Percentiles rank a stretch among this genome's conserved stretches.
These are phyloP conservation scores for Rhineura floridana DNA, from an alignment of 2,113 vertebrate species.

Conservation along the genomic window DNA sequence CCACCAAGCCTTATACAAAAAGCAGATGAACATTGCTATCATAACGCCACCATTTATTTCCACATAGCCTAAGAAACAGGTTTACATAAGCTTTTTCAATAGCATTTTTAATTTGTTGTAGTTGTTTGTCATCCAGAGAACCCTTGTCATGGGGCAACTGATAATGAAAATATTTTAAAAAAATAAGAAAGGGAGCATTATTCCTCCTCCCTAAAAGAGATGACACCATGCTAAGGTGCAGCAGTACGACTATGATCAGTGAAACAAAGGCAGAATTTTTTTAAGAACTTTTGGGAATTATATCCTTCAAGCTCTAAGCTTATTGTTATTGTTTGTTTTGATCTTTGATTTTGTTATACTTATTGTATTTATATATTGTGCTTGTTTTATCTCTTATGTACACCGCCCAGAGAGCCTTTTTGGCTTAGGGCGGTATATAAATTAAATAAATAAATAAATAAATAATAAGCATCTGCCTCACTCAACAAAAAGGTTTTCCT, in stretches of 20 bases:
- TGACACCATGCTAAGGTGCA: not conserved
- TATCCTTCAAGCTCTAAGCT: not conserved
- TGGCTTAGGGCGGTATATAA: too few species aligned
- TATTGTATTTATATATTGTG: too few species aligned
- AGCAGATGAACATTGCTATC: not conserved
- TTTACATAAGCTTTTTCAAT: not conserved
- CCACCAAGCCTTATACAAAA: not conserved
- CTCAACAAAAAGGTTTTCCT: not conserved
- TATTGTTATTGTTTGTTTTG: too few species aligned
- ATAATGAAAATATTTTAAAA: not conserved
- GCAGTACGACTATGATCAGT: not conserved
- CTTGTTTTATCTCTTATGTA: too few species aligned
- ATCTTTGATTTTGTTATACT: too few species aligned
- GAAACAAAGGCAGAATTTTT: not conserved
- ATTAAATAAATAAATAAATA: too few species aligned
- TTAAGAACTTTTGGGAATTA: not conserved
- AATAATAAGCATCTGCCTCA: too few species aligned
- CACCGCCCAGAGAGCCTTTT: too few species aligned
- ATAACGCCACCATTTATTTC: not conserved
- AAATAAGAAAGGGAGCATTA: too few species aligned
- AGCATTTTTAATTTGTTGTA: not conserved
- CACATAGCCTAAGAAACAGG: not conserved
- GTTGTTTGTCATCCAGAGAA: not conserved
- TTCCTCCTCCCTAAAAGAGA: not conserved
- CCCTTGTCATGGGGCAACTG: not conserved